These are phyloP conservation scores for Limnephilus marmoratus DNA, from an alignment of 2,888 invertebrate genomes.

Conservation along the genomic window DNA sequence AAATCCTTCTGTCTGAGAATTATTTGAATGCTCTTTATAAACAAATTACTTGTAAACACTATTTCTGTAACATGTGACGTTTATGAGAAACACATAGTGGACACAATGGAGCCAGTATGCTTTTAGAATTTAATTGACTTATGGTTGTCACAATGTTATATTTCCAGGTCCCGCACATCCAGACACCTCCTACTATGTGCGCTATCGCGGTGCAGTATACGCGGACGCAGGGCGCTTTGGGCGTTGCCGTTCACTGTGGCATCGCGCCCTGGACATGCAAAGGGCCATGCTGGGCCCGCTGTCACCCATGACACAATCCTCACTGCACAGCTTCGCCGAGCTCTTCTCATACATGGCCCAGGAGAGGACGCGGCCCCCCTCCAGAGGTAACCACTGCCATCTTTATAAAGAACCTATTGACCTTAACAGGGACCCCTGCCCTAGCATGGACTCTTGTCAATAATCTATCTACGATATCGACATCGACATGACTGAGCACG, in stretches of 20 bases:
- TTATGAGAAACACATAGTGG: too few species aligned
- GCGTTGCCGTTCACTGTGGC: conserved; percentile 96
- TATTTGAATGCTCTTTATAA: too few species aligned
- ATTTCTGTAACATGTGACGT: too few species aligned
- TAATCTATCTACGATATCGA: too few species aligned
- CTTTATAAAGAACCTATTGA: neutral
- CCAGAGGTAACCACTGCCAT: conserved; percentile 72
- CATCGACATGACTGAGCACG: too few species aligned
- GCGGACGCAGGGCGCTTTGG: conserved; percentile 96
- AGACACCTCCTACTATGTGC: conserved; percentile 97
- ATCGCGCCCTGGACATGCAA: conserved; percentile 97
- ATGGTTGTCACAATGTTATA: neutral
- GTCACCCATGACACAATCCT: conserved; percentile 96
- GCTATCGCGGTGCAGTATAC: conserved; percentile 95
- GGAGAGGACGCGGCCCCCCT: conserved; percentile 85
- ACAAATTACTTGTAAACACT: too few species aligned
- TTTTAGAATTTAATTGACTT: neutral
- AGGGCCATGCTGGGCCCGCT: conserved; percentile 94
- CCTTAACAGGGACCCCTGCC: too few species aligned
- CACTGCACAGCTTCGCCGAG: conserved; percentile 95
- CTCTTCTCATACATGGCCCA: conserved; percentile 96
- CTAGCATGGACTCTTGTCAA: too few species aligned
- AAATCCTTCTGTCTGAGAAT: too few species aligned
- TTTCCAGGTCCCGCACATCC: conserved; percentile 90
- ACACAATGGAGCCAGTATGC: too few species aligned